phyloP scores from a whole-genome alignment of 2,113 vertebrate species.

The Mustelus asterias region DNA sequence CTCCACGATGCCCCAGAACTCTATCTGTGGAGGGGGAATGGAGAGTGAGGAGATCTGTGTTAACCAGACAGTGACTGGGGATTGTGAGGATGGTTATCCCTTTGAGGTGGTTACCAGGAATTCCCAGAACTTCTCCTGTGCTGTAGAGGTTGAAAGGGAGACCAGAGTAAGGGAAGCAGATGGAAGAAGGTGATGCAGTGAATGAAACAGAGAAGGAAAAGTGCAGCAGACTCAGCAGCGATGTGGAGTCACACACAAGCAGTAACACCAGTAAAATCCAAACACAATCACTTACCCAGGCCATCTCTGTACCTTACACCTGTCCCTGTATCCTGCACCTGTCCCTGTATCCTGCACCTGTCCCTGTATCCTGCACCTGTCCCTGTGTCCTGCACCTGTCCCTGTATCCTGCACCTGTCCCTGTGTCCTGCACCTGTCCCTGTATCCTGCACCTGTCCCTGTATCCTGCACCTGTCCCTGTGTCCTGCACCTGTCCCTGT shows the following conservation, averaged over 20 bases:
- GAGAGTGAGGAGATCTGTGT: background rate
- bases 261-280: background rate
- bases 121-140: background rate
- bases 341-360: no score
- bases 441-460: background rate
- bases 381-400: no score
- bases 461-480: background rate
- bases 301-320: background rate
- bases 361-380: no score
- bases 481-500: background rate
- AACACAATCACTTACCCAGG: background rate
- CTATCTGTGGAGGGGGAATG: background rate
- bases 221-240: background rate
- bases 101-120: background rate
- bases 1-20: background rate
- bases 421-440: background rate
- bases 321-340: no score
- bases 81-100: background rate
- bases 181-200: background rate
- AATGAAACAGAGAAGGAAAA: background rate
- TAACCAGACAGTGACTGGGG: background rate
- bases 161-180: background rate
- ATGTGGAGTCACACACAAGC: background rate
- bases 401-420: background rate
- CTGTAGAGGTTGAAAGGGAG: background rate